Percentiles rank a stretch among this genome's conserved stretches.
phyloP scores from a whole-genome alignment of 92 coral and sea anemone genomes.

The Scolanthus callimorphus region DNA sequence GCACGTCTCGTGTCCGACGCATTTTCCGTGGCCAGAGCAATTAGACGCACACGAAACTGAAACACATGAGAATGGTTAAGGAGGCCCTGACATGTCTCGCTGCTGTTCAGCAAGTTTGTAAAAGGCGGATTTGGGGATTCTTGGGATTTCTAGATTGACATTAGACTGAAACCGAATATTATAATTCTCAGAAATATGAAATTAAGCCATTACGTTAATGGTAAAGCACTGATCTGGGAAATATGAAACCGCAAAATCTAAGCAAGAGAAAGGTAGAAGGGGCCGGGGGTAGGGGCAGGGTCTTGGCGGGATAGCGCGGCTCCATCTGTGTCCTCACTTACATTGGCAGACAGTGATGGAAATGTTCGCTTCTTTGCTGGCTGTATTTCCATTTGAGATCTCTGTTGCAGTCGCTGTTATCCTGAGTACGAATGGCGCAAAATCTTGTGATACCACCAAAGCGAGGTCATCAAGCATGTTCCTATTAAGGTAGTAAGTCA shows the following conservation, averaged over 20 bases:
- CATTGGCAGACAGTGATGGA: conserved; percentile 31
- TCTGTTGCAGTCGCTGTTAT: conserved; percentile 31
- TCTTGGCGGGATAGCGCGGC: not conserved
- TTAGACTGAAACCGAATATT: too few relatives aligned
- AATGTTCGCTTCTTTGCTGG: conserved; percentile 6
- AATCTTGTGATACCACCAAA: conserved; percentile 6
- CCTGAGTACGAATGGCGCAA: conserved; percentile 27
- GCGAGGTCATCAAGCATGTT: conserved; percentile 6
- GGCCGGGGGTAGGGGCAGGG: not conserved
- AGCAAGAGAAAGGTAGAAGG: too few relatives aligned
- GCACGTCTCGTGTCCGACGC: conserved; percentile 53
- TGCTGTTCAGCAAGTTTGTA: too few relatives aligned
- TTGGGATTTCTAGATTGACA: too few relatives aligned
- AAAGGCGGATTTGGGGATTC: too few relatives aligned
- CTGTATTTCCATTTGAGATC: conserved; percentile 36
- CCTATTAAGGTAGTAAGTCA: not conserved
- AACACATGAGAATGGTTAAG: not conserved
- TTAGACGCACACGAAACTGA: conserved; percentile 46
- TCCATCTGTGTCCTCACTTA: conserved; percentile 2
- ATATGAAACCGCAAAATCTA: too few relatives aligned
- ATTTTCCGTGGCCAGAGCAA: conserved; percentile 59
- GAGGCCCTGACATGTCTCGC: too few relatives aligned
- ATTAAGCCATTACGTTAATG: too few relatives aligned
- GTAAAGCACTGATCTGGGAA: too few relatives aligned
- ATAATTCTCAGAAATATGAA: too few relatives aligned